Evolutionary conservation across 2,888 invertebrate species (phyloP).

Genomic region (Epicampocera succincta): DNA sequence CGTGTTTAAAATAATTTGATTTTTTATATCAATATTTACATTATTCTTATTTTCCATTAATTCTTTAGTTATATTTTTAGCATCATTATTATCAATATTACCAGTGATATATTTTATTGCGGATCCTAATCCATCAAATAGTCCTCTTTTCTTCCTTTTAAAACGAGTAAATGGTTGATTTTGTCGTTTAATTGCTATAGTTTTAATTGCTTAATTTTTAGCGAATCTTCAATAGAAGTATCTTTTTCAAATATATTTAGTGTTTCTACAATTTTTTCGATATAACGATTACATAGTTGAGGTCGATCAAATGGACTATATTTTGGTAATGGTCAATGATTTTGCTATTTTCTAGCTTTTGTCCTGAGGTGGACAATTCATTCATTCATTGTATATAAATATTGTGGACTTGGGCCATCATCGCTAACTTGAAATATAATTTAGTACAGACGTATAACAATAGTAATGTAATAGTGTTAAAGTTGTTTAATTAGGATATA

Average conservation of each 20-base stretch:
- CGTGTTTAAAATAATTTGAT: conserved; percentile 30
- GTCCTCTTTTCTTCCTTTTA: conserved; percentile 28
- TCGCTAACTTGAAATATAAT: too few species aligned
- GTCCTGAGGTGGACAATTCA: too few species aligned
- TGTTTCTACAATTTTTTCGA: conserved; percentile 18
- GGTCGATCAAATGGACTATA: conserved; percentile 37
- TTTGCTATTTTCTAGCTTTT: too few species aligned
- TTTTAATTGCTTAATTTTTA: conserved; percentile 35
- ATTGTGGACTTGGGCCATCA: too few species aligned
- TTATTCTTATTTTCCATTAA: conserved; percentile 18
- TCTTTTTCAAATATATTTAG: too few species aligned
- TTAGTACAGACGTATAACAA: too few species aligned
- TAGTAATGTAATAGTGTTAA: too few species aligned
- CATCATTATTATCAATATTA: conserved; percentile 31
- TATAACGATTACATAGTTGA: conserved; percentile 4
- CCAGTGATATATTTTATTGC: too few species aligned
- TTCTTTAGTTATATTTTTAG: conserved; percentile 5
- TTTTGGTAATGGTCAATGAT: conserved; percentile 28
- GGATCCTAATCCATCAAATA: conserved; percentile 51
- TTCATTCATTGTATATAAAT: too few species aligned
- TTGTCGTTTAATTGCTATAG: conserved; percentile 19
- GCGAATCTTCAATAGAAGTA: conserved; percentile 18
- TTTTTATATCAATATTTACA: background rate
- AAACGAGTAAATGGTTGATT: conserved; percentile 29
- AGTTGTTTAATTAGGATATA: too few species aligned